Base-by-base conservation (phyloP, 1,140 invertebrate species). In the Pseudomyrmex dendroicus region DNA sequence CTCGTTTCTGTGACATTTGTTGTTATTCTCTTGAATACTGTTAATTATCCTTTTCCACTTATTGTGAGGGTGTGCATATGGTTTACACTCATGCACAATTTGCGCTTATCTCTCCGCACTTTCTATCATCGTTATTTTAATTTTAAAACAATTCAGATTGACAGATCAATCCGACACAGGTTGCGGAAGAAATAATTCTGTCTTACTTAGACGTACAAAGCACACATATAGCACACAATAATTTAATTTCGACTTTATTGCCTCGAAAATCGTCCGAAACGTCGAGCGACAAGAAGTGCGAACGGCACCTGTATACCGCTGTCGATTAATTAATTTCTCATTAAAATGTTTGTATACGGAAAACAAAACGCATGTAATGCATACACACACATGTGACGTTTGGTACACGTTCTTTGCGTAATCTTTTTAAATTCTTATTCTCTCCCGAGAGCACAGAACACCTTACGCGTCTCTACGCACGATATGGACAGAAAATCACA, bases 11-110 rank as follows among this genome's bases (percentile, higher is more conserved):
- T 46, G 5, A 35, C 35, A 35, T 35, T 35, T 22, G 35, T 20
- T 78, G 70, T 20, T 70, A 12, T 48, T 12, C 2, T 78, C 54
- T 13, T 13, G 50, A 20, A 68, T 20, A 25, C 52, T 57, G 63
- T 25, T 70, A 70, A 70, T 48, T n/a, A 10, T 57, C 15, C 44
- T 25, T 44, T 20, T 25, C 44, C 20, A 44, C 56, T 72, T 54
- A 13, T 70, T 70, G 54, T 25, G 66, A 72, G 46, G 66, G 76
- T 80, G 76, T 68, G 74, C 61, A 22, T 59, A 80, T 80, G 76
- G 44, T 68, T 70, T 54, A 72, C 44, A 67, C 57, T 8, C 46
- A 61, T 22, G 54, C 57, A 12, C 46, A 54, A 59, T 9, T 12
- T 25, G 20, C 15, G 15, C 20, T 78, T 48, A 59, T 52, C 22